phyloP scores from a whole-genome alignment of 1,140 invertebrate genomes.

The Trachymyrmex septentrionalis region DNA sequence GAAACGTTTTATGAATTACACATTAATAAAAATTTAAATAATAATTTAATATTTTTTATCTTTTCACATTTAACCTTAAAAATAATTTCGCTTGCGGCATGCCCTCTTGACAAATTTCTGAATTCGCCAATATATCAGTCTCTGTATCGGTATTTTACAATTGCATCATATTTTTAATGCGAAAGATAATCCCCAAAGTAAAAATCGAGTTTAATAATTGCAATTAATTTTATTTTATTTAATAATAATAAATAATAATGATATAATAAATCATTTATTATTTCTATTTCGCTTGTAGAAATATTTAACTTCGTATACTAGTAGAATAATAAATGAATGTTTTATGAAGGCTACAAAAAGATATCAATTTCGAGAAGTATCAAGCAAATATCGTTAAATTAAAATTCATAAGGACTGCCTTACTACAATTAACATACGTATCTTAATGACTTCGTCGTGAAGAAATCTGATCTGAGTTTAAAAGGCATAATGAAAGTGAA shows the following conservation, averaged over 20 bases:
- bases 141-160: background rate
- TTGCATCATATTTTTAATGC: background rate
- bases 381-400: background rate
- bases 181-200: background rate
- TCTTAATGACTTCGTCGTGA: background rate
- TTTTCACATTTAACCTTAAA: too few relatives aligned
- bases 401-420: background rate
- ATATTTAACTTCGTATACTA: background rate
- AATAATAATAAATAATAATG: too few relatives aligned
- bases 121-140: too few relatives aligned
- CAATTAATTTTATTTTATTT: background rate
- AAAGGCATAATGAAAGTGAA: background rate
- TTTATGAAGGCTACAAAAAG: background rate
- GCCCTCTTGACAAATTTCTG: too few relatives aligned
- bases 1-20: too few relatives aligned
- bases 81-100: too few relatives aligned
- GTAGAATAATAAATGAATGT: background rate
- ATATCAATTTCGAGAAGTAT: background rate
- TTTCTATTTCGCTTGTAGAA: too few relatives aligned
- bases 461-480: background rate
- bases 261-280: too few relatives aligned
- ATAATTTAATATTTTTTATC: too few relatives aligned
- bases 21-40: too few relatives aligned
- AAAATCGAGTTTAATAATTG: conserved; percentile 3
- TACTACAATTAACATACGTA: background rate